These are phyloP conservation scores for Gymnoscelis rufifasciata DNA, from an alignment of 2,888 invertebrate genomes.

Conservation along the genomic window DNA sequence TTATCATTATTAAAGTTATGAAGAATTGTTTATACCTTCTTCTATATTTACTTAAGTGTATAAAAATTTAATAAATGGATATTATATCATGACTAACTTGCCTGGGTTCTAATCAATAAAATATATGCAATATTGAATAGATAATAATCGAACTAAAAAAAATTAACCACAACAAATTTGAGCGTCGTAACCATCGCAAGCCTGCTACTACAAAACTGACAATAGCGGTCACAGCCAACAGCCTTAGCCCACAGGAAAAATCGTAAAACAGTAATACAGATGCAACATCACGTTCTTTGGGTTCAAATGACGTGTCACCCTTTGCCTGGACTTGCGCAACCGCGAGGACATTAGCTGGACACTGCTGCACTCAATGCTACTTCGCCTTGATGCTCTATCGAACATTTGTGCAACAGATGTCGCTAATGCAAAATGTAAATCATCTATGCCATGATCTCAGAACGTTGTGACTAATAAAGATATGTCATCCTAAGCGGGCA, in stretches of 20 bases:
- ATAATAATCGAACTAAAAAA: too few relatives aligned
- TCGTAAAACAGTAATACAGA: slow-evolving; percentile 55
- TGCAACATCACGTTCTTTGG: slow-evolving; percentile 56
- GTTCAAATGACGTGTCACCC: slow-evolving; percentile 56
- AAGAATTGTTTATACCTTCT: too few relatives aligned
- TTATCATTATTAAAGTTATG: too few relatives aligned
- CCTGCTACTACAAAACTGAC: slow-evolving; percentile 32
- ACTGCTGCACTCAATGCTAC: slow-evolving; percentile 38
- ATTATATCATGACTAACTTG: too few relatives aligned
- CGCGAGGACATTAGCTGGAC: slow-evolving; percentile 51
- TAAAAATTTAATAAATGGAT: too few relatives aligned
- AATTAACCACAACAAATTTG: slow-evolving; percentile 16
- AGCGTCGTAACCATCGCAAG: slow-evolving; percentile 30
- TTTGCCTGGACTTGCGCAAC: slow-evolving; percentile 47
- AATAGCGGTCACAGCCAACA: slow-evolving; percentile 19
- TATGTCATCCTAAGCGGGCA: too few relatives aligned
- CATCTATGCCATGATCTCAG: slow-evolving; percentile 3
- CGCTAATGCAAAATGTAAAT: slow-evolving; percentile 24
- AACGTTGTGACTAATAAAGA: not conserved
- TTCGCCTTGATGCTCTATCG: slow-evolving; percentile 29
- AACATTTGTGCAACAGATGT: slow-evolving; percentile 32
- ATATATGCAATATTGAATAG: too few relatives aligned
- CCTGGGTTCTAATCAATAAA: too few relatives aligned
- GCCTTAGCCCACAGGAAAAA: slow-evolving; percentile 56
- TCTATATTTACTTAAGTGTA: too few relatives aligned